Conservation (phyloP, 2,888 invertebrate species). For the Stictocephala bisonia region DNA sequence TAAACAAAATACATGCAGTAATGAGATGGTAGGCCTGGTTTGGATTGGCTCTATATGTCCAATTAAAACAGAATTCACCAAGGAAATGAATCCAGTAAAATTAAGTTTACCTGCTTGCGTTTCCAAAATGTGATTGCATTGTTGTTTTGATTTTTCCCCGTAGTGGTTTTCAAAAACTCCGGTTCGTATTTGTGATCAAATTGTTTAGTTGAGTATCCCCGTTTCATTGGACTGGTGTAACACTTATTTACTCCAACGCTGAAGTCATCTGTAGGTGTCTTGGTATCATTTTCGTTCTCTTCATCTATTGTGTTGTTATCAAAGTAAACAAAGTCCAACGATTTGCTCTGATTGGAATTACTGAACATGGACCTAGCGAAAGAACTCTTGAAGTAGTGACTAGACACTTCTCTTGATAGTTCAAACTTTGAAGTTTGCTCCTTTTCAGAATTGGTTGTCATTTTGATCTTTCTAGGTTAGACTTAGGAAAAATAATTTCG, state of each 20-base stretch:
- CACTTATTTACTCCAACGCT: background rate
- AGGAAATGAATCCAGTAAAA: too few species aligned
- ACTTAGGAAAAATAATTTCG: too few species aligned
- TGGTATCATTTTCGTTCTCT: conserved; percentile 47
- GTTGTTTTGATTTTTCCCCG: conserved; percentile 42
- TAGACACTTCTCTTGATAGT: conserved; percentile 49
- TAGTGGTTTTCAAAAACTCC: conserved; percentile 32
- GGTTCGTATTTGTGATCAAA: conserved; percentile 36
- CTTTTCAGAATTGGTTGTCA: conserved; percentile 26
- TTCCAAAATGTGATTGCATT: conserved; percentile 55
- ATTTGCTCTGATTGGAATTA: conserved; percentile 54
- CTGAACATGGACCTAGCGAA: conserved; percentile 59
- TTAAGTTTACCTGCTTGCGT: conserved; percentile 53
- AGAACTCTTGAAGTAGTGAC: conserved; percentile 57
- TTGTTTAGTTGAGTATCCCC: conserved; percentile 16
- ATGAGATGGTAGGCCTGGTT: too few species aligned
- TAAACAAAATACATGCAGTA: too few species aligned
- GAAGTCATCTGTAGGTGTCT: conserved; percentile 41
- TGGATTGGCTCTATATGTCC: too few species aligned
- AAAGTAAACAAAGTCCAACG: conserved; percentile 54
- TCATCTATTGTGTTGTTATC: conserved; percentile 53
- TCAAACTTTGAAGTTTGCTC: conserved; percentile 52
- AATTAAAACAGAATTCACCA: too few species aligned
- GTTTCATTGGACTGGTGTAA: conserved; percentile 21
- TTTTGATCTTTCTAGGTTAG: background rate